Conservation (phyloP, 35 echinoderm and acorn worm genomes). For the Eucidaris tribuloides region DNA sequence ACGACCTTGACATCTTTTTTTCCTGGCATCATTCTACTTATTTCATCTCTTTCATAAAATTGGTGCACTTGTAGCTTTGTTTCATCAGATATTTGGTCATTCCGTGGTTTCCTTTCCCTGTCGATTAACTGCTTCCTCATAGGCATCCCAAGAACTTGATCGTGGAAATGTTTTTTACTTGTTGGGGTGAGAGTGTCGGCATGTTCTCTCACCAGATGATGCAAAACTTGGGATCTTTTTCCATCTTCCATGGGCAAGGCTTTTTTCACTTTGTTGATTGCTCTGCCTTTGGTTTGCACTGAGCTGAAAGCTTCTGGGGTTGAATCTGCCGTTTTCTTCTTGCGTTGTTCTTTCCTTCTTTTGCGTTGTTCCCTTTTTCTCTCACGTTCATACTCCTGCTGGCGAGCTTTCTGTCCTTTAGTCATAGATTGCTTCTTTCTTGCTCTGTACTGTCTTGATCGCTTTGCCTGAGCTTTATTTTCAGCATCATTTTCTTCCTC, state of each 20-base stretch:
- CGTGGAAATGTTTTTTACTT: neutral
- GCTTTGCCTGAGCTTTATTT: neutral
- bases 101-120: neutral
- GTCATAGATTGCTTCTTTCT: neutral
- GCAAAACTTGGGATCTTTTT: neutral
- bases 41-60: slow-evolving; percentile 26
- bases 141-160: neutral
- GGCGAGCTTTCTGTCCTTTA: neutral
- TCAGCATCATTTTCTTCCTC: neutral
- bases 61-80: neutral
- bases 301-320: too few species aligned
- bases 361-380: neutral
- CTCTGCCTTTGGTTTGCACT: neutral
- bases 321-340: neutral
- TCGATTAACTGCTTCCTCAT: neutral
- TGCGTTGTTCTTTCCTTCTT: neutral
- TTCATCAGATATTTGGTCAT: neutral
- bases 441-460: neutral
- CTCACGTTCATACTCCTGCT: neutral
- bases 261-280: neutral
- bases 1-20: slow-evolving; percentile 23
- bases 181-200: neutral
- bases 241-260: neutral
- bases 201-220: neutral
- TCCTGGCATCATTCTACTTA: neutral